Percentiles rank a stretch among this genome's conserved stretches.
These are phyloP conservation scores for Hormiphora californensis DNA, from an alignment of 37 sponge, comb jelly and placozoan species.

Conservation along the genomic window DNA sequence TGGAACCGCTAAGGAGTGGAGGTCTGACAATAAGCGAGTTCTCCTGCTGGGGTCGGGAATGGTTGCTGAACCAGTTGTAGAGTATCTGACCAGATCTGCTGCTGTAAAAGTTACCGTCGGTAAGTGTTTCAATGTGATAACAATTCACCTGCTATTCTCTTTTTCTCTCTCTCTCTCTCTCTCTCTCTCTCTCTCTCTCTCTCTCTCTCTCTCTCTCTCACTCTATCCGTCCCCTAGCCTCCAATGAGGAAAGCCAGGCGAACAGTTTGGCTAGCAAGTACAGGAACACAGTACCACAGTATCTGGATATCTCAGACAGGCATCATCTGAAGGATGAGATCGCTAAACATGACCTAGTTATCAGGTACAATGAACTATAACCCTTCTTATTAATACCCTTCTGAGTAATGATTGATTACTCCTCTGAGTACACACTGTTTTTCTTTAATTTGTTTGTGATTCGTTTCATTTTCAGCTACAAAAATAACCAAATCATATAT, in stretches of 20 bases:
- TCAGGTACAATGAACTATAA: conserved; percentile 61
- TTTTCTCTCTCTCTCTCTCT: not conserved
- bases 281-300: conserved; percentile 58
- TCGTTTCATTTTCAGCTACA: too few species aligned
- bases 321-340: conserved; percentile 56
- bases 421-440: not conserved
- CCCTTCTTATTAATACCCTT: too few species aligned
- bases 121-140: too few species aligned
- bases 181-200: conserved; percentile 54
- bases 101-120: conserved; percentile 71
- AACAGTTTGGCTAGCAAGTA: conserved; percentile 58
- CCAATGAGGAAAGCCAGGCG: conserved; percentile 63
- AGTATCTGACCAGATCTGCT: conserved; percentile 67
- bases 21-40: conserved; percentile 58
- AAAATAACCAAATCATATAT: not conserved
- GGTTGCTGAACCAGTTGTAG: conserved; percentile 73
- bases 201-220: conserved; percentile 57
- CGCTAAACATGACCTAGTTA: conserved; percentile 65
- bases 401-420: not conserved
- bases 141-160: too few species aligned
- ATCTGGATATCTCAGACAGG: conserved; percentile 57
- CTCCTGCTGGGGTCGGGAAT: conserved; percentile 86
- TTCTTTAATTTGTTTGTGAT: too few species aligned
- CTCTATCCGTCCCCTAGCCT: conserved; percentile 55
- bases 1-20: not conserved